Base-by-base conservation (phyloP, 2,113 vertebrate genomes). In the Thymallus thymallus region DNA sequence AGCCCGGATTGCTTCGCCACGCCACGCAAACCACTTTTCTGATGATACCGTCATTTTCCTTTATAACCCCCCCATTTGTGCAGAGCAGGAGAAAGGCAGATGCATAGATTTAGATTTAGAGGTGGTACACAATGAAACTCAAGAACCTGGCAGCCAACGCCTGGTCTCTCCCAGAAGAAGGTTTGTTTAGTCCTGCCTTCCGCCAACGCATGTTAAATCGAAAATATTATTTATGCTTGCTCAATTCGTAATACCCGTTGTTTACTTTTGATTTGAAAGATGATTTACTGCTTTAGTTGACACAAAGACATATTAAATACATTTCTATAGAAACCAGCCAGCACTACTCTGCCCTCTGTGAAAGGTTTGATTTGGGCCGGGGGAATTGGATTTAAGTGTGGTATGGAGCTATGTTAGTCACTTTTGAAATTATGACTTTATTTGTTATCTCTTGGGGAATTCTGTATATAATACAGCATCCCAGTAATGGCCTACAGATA, bases 51-150 rank as follows among this genome's bases (percentile, higher is more conserved):
- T 91, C 87, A 89, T 90, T 78, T n/a, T n/a, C n/a, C n/a, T n/a
- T n/a, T n/a, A n/a, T n/a, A n/a, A n/a, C n/a, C 76, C 81, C 63
- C 70, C 24, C 60, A 16, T 79, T n/a, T n/a, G n/a, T 77, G 79
- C 70, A 48, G 32, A 55, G 73, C 79, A 72, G 80, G 73, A 82
- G 81, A 84, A 76, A 79, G 86, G 85, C 92, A 92, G 88, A 90
- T 91, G 88, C 82, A 13, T 68, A 73, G 82, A 85, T 87, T 81
- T 84, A 86, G 85, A 85, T 83, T 84, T 78, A 70, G 68, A 82
- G 81, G 88, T 88, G 85, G 89, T 89, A 88, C 84, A 87, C 76
- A 77, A 89, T 89, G 79, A 88, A 88, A 84, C 82, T 90, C 90
- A 91, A 89, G 79, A 85, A 78, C 71, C 77, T 79, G 76, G 80